Evolutionary conservation across 2,113 vertebrate genomes (phyloP), one percentile per base, ranked within the genome.

Genomic region (Peucedramus taeniatus): DNA sequence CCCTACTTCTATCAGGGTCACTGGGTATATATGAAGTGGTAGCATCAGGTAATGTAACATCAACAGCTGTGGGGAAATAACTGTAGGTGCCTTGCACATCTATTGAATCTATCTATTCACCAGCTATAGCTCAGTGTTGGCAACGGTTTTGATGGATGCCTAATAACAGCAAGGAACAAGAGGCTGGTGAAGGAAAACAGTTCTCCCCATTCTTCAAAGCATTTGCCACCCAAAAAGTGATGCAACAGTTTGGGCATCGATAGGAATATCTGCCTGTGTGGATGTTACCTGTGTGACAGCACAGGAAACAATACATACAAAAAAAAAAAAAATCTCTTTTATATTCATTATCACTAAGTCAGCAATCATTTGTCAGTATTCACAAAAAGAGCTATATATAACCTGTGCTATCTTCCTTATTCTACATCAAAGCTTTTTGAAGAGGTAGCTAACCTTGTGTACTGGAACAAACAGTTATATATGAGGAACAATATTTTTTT

Each of bases 1-100:
- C 11, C 13, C 20, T 71, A 31, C 21, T 77, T 69, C 57, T 88
- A 0, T 15, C 44, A 64, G 30, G 20, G 35, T 51, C 23, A 61
- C 22, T 45, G 54, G n/a, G 65, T n/a, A 65, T 35, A 56, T 2
- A 51, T 0, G 0, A 27, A 15, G 18, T 53, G 16, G 14, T 33
- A 35, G 90, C 13, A 89, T 59, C 21, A 83, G 71, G 68, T 11
- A 89, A 49, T 7, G 20, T 15, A 64, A 35, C 15, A 63, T 24
- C 22, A 53, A 13, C 28, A 45, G 2, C 45, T 69, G n/a, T 33
- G 11, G 24, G 47, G 20, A n/a, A 64, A 9, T 22, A 88, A 76
- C 30, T 28, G 31, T 1, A 65, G 31, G 30, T 26, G 37, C 39
- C 21, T 70, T 47, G 33, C 33, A 61, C 27, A 65, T 6, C 22